These are phyloP conservation scores for Varanus komodoensis DNA, from an alignment of 2,113 vertebrate species.

Conservation along the genomic window DNA sequence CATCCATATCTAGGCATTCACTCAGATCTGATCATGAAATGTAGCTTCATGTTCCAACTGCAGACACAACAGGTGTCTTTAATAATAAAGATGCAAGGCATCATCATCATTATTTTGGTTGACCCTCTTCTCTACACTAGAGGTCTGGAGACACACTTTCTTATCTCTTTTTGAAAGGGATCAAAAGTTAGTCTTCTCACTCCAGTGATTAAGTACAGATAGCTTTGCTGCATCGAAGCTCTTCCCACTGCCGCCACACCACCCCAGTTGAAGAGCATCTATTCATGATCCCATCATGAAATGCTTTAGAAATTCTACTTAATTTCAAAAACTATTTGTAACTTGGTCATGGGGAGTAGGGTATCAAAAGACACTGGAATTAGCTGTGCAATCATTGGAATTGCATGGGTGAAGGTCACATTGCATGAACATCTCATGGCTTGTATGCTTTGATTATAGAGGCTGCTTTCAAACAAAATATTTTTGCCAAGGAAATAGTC, in stretches of 20 bases:
- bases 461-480: slow-evolving; percentile 3
- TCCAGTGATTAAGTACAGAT: too few relatives aligned
- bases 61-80: neutral
- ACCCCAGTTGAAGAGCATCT: neutral
- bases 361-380: neutral
- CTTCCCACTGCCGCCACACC: neutral
- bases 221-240: too few relatives aligned
- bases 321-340: neutral
- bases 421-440: neutral
- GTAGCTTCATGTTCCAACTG: neutral
- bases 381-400: neutral
- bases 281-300: neutral
- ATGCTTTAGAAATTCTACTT: neutral
- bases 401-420: neutral
- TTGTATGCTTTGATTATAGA: neutral
- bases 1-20: neutral
- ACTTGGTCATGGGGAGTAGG: neutral
- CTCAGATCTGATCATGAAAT: neutral
- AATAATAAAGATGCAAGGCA: neutral
- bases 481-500: neutral
- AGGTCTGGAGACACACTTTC: neutral
- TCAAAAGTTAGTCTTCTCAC: neutral
- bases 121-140: neutral
- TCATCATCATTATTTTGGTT: too few relatives aligned
- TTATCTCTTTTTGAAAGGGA: neutral